Conservation (phyloP, 2,888 invertebrate genomes). For the Bombyx huttoni region DNA sequence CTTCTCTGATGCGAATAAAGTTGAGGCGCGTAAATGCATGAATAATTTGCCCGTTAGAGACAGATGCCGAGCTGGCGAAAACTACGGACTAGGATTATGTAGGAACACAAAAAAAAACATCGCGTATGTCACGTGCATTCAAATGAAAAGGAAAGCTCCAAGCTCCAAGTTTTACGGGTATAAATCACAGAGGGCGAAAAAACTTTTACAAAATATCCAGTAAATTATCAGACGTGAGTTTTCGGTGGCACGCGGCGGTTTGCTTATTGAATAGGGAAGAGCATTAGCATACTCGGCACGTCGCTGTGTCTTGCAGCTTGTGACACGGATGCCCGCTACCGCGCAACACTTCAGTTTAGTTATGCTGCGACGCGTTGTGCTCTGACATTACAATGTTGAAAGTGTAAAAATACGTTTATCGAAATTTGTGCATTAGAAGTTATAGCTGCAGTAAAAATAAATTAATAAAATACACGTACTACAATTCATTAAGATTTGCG, state of each 20-base stretch:
- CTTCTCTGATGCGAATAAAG: constrained; percentile 45
- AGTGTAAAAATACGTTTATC: not conserved
- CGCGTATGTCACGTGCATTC: constrained; percentile 71
- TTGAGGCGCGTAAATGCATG: constrained; percentile 63
- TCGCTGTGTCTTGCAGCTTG: constrained; percentile 50
- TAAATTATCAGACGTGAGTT: constrained; percentile 73
- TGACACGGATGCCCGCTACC: constrained; percentile 19
- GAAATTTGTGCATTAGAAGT: not conserved
- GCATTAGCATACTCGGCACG: constrained; percentile 69
- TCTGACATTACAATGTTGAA: not conserved
- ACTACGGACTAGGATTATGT: constrained; percentile 57
- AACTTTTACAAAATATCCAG: constrained; percentile 73
- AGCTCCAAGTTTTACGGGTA: constrained; percentile 68
- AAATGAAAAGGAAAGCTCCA: constrained; percentile 71
- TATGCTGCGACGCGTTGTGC: not conserved
- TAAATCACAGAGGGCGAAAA: constrained; percentile 72
- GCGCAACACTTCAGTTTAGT: not conserved
- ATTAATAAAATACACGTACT: no score
- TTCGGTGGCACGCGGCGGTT: constrained; percentile 68
- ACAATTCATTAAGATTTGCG: no score
- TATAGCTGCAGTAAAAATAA: not conserved
- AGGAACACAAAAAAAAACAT: constrained; percentile 59
- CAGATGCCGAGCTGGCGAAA: constrained; percentile 55
- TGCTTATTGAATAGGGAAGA: constrained; percentile 69
- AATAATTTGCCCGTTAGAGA: constrained; percentile 63